Base-by-base conservation (phyloP, 2,797 vertebrate species). In the Apodemus agrarius region DNA sequence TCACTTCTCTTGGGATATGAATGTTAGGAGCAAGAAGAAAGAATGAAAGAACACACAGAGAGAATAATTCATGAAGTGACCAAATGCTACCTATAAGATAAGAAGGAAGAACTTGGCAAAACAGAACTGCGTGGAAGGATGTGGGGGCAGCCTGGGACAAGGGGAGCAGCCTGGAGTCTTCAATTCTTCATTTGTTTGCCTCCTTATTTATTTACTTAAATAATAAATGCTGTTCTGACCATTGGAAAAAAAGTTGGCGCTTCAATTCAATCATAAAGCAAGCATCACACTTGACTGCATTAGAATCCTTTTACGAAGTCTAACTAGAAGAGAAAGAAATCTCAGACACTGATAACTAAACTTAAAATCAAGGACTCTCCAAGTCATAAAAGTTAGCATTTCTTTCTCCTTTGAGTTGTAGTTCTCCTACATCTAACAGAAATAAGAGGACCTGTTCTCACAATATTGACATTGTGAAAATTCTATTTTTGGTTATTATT, bases 51-150 rank as follows among this genome's bases (percentile, higher is more conserved):
- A 19, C 19, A 80, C 37, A 87, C 61, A 95, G 84, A 97, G 94
- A 97, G 85, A 97, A 94, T 95, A 97, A 96, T 96, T 96, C 88
- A 95, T 95, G 84, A 96, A 83, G 94, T 97, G 74, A 93, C 69
- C 95, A 96, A 97, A 97, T 96, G 85, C 13, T 90, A 54, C 61
- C 90, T 91, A 80, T 61, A 40, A 87, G 63, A 94, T 81, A 90
- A 94, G 74, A 96, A 87, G 34, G 40, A 79, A 6, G 52, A 89
- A 94, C 17, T 92, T 94, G 52, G 40, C 61, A 90, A 91, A 76
- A 97, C 40, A 95, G 24, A 96, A 65, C 46, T 16, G 40, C 26
- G 52, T 31, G 29, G 46, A 96, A 93, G 69, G 69, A 37, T 3
- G 69, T n/a, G 69, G 16, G 34, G 74, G 17, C 31, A 76, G 11